Evolutionary conservation across 2,888 invertebrate genomes (phyloP), one percentile per base, ranked within the genome.

Genomic region (Caenorhabditis sp.): DNA sequence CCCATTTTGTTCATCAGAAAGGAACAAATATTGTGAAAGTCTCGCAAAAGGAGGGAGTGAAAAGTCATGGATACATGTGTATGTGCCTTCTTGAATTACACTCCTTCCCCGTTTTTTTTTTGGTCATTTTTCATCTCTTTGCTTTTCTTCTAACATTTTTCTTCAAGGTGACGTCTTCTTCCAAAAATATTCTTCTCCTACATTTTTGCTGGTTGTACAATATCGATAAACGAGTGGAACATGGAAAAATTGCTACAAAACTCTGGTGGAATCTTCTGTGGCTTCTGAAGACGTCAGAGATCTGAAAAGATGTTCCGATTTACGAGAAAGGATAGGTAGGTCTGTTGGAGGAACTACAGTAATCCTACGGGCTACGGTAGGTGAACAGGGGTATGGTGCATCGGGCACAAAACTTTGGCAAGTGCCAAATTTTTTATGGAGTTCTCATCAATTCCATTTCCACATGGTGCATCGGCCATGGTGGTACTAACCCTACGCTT

Each of bases 41-140:
- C 5, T 20, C 4, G 7, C 5, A 8, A 26, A 11, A 27, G 11
- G 26, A 43, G n/a, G 13, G 30, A 52, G 20, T 15, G 2, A 11
- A n/a, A 37, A 15, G 17, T 17, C 27, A 11, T 5, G 20, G 46
- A 65, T 55, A 55, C 53, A 65, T 39, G 15, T 39, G 39, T 50
- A 27, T 48, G 22, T 50, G 32, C 32, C 50, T 32, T 66, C 65
- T 66, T 66, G 45, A 66, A 66, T 66, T 66, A 66, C 65, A 66
- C 50, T 20, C 52, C 13, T n/a, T 20, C 17, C 32, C 17, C 9
- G 7, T 22, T 11, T 22, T 27, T 27, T 48, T 37, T 35, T 9
- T 30, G 30, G 30, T 30, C 6, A 9, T 30, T 13, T 35, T 35
- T 13, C 26, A 13, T 11, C 17, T 41, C 30, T 13, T 20, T 53